A percentile compares a stretch with the other conserved stretches of the same genome.
These are phyloP conservation scores for Alcedo quadribrachys DNA, from an alignment of 2,797 vertebrate species.

Conservation along the genomic window DNA sequence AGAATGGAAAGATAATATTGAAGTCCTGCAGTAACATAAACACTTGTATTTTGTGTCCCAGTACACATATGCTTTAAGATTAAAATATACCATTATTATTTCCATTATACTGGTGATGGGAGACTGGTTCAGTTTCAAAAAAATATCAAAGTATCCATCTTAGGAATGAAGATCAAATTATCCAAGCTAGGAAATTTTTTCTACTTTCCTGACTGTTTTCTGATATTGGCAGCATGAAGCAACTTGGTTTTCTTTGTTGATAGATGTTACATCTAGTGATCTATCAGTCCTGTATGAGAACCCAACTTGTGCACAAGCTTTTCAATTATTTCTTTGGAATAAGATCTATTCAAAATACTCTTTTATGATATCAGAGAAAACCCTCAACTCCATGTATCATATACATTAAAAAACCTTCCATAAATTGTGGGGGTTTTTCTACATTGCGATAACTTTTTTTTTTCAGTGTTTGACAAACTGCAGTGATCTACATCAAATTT, in stretches of 20 bases:
- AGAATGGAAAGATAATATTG: neutral
- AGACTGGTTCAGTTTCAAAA: neutral
- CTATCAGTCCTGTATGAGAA: neutral
- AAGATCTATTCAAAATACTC: neutral
- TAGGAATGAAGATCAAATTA: neutral
- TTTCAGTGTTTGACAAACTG: neutral
- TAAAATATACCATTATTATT: neutral
- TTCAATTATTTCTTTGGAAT: neutral
- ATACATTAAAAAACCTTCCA: neutral
- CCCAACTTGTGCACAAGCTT: neutral
- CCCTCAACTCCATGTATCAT: neutral
- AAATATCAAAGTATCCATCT: neutral
- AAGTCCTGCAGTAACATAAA: neutral
- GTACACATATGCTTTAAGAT: neutral
- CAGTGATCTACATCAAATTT: neutral
- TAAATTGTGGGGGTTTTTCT: neutral
- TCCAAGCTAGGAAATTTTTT: neutral
- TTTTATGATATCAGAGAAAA: neutral
- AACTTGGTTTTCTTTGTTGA: neutral
- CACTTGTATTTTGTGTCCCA: neutral
- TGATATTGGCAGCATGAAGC: neutral
- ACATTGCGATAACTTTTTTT: neutral
- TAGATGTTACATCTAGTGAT: neutral
- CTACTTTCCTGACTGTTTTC: neutral
- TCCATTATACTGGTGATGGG: neutral